Base-by-base conservation (phyloP, 2,797 vertebrate species). In the Amniataba percoides region DNA sequence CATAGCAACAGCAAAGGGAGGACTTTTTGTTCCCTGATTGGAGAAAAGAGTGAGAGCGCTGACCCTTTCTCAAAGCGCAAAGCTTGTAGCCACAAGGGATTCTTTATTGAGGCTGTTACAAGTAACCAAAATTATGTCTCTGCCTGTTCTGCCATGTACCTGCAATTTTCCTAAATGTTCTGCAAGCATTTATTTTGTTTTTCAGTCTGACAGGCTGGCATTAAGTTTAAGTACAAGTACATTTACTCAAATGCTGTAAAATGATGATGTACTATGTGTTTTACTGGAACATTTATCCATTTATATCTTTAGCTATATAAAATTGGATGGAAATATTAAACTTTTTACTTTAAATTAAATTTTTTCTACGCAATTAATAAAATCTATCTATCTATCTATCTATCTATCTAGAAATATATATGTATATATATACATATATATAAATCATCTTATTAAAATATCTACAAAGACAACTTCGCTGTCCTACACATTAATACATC, bases 1-100 rank as follows among this genome's bases (percentile, higher is more conserved):
- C 78, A 64, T 79, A 71, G 82, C 77, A 84, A 83, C 71, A 75
- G 62, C 36, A 65, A 75, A 56, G 64, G n/a, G 64, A 21, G 12
- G 46, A 7, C 3, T 10, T 71, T 8, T 48, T 40, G 46, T 66
- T 57, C 34, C 58, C 42, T 18, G n/a, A 34, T 75, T 55, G 68
- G n/a, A 78, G 43, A 62, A 58, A 63, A 56, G 21, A 75, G 7
- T 65, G 52, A 71, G 36, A 23, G 57, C 51, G 49, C 40, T 40
- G 60, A 80, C n/a, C 57, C 43, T 59, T 79, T 39, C n/a, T 64
- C 8, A 43, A 2, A 61, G 55, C 23, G 43, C 21, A 43, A 6
- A 68, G 25, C 14, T 51, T 31, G 21, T 25, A 45, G 18, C 14
- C 15, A 21, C 61, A 71, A 6, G 70, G 51, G 9, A 43, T 67